Evolutionary conservation across 1,140 invertebrate species (phyloP).

Genomic region (Rhopalosiphum padi): DNA sequence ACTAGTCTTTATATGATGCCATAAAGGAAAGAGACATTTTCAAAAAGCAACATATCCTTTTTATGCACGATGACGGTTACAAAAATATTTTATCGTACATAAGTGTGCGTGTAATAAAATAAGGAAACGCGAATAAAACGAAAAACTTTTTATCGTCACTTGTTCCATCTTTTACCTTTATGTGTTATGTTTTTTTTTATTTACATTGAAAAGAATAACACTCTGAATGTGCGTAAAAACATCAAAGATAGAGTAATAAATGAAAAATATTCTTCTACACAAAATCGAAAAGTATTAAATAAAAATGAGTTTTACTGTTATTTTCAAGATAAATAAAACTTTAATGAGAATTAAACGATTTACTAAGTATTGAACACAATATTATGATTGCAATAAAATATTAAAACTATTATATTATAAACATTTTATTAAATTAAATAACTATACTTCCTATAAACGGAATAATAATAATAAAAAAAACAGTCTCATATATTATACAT

Average conservation of each 20-base stretch:
- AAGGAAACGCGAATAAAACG: background rate
- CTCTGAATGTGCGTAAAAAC: background rate
- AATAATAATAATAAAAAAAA: too few species aligned
- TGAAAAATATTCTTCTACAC: background rate
- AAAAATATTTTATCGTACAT: conserved; percentile 27
- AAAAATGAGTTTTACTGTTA: background rate
- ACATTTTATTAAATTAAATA: background rate
- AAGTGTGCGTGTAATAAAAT: background rate
- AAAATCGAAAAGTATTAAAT: background rate
- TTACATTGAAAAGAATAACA: background rate
- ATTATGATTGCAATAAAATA: background rate
- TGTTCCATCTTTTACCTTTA: conserved; percentile 22
- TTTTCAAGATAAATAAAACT: background rate
- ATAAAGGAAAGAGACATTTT: background rate
- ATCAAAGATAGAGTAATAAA: conserved; percentile 21
- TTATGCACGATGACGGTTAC: conserved; percentile 16
- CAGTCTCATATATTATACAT: too few species aligned
- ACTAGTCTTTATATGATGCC: background rate
- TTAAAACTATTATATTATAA: background rate
- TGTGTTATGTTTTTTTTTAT: background rate
- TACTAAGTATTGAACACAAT: background rate
- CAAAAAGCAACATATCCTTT: background rate
- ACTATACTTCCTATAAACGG: too few species aligned
- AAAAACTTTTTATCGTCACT: conserved; percentile 35
- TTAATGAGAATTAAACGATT: background rate